Conservation (phyloP, 2,888 invertebrate genomes). For the Melikaiella ostensackeni region DNA sequence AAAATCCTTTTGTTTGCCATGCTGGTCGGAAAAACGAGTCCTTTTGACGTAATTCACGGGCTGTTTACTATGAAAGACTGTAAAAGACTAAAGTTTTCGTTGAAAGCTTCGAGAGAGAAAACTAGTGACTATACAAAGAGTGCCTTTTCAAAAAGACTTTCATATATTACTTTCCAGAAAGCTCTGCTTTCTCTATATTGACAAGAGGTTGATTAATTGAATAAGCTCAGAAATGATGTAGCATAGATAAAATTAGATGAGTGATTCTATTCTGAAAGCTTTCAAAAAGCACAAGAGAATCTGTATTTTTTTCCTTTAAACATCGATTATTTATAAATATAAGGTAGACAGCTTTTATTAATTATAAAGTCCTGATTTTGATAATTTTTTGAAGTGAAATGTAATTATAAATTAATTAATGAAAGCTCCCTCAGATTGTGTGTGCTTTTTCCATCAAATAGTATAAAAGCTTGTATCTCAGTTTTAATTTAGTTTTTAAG, state of each 20-base stretch:
- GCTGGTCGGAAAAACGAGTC: background rate
- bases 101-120: background rate
- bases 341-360: background rate
- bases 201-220: background rate
- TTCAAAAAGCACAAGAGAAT: background rate
- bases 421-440: background rate
- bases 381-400: too few species aligned
- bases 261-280: background rate
- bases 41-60: background rate
- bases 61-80: conserved; percentile 18
- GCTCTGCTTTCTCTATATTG: background rate
- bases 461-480: background rate
- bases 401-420: too few species aligned
- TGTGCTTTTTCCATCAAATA: background rate
- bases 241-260: background rate
- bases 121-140: background rate
- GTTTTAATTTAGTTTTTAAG: background rate
- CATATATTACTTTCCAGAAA: background rate
- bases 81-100: background rate
- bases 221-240: background rate
- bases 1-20: conserved; percentile 9
- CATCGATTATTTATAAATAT: background rate
- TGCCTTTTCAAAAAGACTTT: background rate
- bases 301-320: background rate
- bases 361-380: background rate